Evolutionary conservation across 92 coral and sea anemone genomes (phyloP).

Genomic region (Porites rus): DNA sequence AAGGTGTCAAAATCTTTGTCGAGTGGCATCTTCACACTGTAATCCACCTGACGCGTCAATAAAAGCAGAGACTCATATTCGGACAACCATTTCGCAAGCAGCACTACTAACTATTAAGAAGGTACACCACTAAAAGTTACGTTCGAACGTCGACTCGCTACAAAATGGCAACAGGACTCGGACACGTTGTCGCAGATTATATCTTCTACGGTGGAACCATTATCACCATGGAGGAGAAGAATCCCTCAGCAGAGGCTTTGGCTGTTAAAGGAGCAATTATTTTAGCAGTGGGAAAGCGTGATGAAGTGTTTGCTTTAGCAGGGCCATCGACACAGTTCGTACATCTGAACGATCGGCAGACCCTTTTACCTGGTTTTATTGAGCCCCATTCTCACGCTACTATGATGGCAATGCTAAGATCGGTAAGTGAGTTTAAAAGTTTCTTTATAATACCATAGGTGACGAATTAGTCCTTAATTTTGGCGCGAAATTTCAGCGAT

Average conservation of each 20-base stretch:
- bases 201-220: conserved; percentile 70
- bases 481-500: too few species aligned
- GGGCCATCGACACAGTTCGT: conserved; percentile 50
- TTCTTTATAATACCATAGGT: too few species aligned
- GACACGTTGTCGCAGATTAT: conserved; percentile 38
- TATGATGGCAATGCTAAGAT: not conserved
- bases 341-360: conserved; percentile 48
- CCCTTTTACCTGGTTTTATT: conserved; percentile 81
- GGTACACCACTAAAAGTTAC: too few species aligned
- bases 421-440: not conserved
- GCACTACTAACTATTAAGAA: too few species aligned
- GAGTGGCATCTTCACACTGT: too few species aligned
- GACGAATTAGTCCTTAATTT: too few species aligned
- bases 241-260: conserved; percentile 68
- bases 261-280: conserved; percentile 65
- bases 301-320: conserved; percentile 34
- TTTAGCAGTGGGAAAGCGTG: conserved; percentile 53
- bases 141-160: too few species aligned
- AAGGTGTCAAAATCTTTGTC: too few species aligned
- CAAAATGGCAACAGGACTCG: conserved; percentile 5
- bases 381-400: conserved; percentile 76
- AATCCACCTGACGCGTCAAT: too few species aligned
- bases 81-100: too few species aligned
- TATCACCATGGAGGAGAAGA: conserved; percentile 70
- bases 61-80: too few species aligned